Evolutionary conservation across 2,888 invertebrate genomes (phyloP), one percentile per base, ranked within the genome.

Genomic region (Iselma pallidipennis): DNA sequence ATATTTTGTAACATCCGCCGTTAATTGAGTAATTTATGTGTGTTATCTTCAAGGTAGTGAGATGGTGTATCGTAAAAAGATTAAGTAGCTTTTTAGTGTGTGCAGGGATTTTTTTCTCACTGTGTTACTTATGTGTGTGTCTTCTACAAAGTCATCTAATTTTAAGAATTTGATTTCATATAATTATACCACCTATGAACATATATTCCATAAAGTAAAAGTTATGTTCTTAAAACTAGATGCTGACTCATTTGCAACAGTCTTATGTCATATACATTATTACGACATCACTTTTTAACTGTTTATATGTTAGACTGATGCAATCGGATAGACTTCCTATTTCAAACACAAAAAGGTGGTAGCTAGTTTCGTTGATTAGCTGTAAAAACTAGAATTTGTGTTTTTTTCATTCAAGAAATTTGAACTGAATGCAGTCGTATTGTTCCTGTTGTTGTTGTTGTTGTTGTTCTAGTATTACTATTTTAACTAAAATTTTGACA

Each of bases 201-300:
- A 9, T 28, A 31, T 28, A 28, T 14, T 28, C 26, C 4, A 10
- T 26, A 26, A 55, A 58, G 62, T 62, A 62, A 58, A 62, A 62
- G 62, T 62, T 56, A 26, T 48, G 53, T 37, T 48, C 52, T 55
- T 37, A 31, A 52, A 55, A 52, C 49, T 57, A 37, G 55, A 51
- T 62, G 58, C 59, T 62, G 62, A 62, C 51, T 62, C 62, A 62
- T 55, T 61, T 57, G 7, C 55, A 49, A 54, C 53, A 55, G 16
- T 54, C 54, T 62, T 62, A 62, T 62, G 62, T 62, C 62, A 62
- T 55, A 62, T n/a, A n/a, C n/a, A n/a, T 19, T 42, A 49, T 62
- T 62, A 58, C 57, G 48, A 49, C 62, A 62, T 62, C 62, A 45
- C 51, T 16, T 42, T 16, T 2, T 6, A 55, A 58, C 21, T 59